Conservation (phyloP, 2,113 vertebrate genomes). For the Geococcyx californianus region DNA sequence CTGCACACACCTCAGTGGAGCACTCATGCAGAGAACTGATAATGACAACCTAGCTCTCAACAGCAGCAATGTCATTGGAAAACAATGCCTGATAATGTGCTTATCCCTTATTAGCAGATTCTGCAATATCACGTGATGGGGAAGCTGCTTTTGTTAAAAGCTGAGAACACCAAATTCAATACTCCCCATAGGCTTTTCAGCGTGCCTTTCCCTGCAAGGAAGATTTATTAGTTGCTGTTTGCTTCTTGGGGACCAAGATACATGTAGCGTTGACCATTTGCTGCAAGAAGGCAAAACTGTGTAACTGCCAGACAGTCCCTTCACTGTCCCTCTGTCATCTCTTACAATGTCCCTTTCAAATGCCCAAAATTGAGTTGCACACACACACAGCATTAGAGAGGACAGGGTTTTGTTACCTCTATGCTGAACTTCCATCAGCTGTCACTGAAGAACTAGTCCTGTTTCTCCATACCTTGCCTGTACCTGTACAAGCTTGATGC, state of each 20-base stretch:
- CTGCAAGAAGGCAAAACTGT: not conserved
- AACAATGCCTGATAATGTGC: not conserved
- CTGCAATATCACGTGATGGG: not conserved
- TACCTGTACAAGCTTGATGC: not conserved
- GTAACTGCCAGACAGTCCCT: not conserved
- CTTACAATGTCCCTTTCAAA: not conserved
- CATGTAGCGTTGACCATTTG: fast-evolving
- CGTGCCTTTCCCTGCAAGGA: not conserved
- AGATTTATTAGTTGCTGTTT: not conserved
- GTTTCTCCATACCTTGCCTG: not conserved
- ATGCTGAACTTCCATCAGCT: not conserved
- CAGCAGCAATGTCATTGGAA: not conserved
- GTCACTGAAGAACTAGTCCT: not conserved
- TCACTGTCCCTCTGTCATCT: not conserved
- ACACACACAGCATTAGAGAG: not conserved
- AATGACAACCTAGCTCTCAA: slow-evolving; percentile 21
- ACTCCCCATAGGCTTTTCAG: not conserved
- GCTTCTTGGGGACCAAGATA: not conserved
- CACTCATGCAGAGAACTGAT: slow-evolving; percentile 39
- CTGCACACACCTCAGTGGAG: not conserved
- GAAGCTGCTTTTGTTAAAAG: slow-evolving; percentile 16
- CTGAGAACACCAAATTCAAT: not conserved
- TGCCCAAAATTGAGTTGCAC: fast-evolving
- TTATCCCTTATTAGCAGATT: slow-evolving; percentile 47
- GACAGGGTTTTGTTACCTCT: fast-evolving